Evolutionary conservation across 2,113 vertebrate genomes (phyloP).

Genomic region (Labrus mixtus): DNA sequence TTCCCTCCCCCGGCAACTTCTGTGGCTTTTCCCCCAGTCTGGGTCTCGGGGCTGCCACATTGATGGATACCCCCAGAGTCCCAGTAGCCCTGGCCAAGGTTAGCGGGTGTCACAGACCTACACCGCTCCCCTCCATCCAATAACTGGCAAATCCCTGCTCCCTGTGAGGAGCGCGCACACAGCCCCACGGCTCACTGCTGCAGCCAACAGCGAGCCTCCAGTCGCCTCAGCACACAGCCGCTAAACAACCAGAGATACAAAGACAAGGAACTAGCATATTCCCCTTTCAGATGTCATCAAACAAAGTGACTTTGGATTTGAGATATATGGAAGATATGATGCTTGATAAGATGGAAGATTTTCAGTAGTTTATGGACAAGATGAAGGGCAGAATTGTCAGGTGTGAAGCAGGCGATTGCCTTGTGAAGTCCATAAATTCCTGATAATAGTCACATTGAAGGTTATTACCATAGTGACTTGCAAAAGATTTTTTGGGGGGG

Average conservation of each 20-base stretch:
- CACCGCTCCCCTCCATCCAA: slow-evolving; percentile 76
- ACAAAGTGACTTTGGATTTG: slow-evolving; percentile 1
- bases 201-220: slow-evolving; percentile 9
- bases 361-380: not conserved
- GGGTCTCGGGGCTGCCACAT: slow-evolving; percentile 85
- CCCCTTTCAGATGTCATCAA: not conserved
- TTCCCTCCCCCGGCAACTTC: slow-evolving; percentile 87
- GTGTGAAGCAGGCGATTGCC: too few relatives aligned
- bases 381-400: not conserved
- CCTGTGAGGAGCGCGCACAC: slow-evolving; percentile 53
- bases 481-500: too few relatives aligned
- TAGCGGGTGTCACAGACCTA: slow-evolving; percentile 84
- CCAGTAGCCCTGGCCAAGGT: slow-evolving; percentile 88
- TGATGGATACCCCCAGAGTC: slow-evolving; percentile 89
- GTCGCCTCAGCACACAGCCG: slow-evolving; percentile 11
- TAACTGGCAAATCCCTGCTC: slow-evolving; percentile 75
- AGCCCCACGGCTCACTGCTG: slow-evolving; percentile 2
- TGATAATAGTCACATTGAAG: too few relatives aligned
- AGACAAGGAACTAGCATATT: slow-evolving; percentile 11
- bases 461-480: too few relatives aligned
- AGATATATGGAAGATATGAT: not conserved
- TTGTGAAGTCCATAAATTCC: too few relatives aligned
- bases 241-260: slow-evolving; percentile 11
- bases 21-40: slow-evolving; percentile 81
- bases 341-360: not conserved